phyloP scores from a whole-genome alignment of 2,113 vertebrate species.

The Microtus montanus region DNA sequence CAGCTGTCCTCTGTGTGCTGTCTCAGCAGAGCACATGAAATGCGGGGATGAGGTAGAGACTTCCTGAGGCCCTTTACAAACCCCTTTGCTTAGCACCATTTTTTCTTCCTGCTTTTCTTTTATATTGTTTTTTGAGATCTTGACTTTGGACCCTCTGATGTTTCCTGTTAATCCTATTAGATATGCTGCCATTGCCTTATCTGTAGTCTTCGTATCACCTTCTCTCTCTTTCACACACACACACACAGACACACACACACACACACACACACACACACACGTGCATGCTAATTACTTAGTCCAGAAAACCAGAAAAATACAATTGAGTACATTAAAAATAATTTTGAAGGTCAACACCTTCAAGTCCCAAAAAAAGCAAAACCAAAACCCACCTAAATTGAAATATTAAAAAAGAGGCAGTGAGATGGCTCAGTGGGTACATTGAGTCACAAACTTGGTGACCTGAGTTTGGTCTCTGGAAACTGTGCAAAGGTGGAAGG shows the following conservation, averaged over 20 bases:
- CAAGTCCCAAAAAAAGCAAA: not conserved
- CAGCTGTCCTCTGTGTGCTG: not conserved
- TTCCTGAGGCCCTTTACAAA: not conserved
- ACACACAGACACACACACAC: no score
- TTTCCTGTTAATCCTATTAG: conserved; percentile 12
- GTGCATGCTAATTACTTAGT: no score
- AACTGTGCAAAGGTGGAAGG: not conserved
- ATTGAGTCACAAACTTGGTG: no score
- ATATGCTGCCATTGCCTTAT: not conserved
- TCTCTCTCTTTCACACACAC: not conserved
- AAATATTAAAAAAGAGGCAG: not conserved
- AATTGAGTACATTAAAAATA: no score
- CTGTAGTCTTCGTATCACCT: not conserved
- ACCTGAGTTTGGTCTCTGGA: no score
- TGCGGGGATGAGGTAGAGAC: not conserved
- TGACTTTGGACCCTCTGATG: not conserved
- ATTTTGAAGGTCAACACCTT: not conserved
- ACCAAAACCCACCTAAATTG: conserved; percentile 10
- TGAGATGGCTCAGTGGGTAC: not conserved
- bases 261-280: no score
- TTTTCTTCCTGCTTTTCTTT: not conserved
- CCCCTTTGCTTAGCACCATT: not conserved
- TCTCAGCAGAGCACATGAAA: not conserved
- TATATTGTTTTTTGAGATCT: conserved; percentile 8
- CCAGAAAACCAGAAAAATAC: no score